These are phyloP conservation scores for Mus minutoides DNA, from an alignment of 2,797 vertebrate genomes.

Conservation along the genomic window DNA sequence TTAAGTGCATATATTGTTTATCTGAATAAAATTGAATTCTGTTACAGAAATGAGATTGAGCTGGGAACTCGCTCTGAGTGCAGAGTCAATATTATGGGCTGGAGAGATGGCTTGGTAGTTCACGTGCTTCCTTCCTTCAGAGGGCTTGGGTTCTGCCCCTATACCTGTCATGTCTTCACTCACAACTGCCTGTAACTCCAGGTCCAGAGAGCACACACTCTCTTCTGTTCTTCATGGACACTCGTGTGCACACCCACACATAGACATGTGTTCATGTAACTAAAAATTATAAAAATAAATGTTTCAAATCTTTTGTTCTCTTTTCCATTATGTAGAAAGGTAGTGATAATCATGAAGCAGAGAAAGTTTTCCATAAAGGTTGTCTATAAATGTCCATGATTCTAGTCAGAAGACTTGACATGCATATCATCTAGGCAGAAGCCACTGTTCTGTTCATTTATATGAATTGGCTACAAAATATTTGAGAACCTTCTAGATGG, in stretches of 20 bases:
- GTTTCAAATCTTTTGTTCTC: neutral
- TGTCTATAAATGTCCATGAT: slow-evolving; percentile 6
- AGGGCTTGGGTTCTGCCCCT: neutral
- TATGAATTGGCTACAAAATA: neutral
- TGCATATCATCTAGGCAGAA: neutral
- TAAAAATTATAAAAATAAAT: neutral
- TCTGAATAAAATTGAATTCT: slow-evolving; percentile 32
- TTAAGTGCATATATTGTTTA: neutral
- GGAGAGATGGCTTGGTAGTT: neutral
- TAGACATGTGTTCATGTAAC: neutral
- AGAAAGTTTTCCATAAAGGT: neutral
- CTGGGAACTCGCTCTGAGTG: neutral
- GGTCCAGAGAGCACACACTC: too few relatives aligned
- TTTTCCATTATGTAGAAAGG: neutral
- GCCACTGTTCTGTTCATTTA: neutral
- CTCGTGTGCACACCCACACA: neutral
- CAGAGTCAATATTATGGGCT: slow-evolving; percentile 2
- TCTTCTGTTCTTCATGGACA: neutral
- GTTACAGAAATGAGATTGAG: slow-evolving; percentile 41
- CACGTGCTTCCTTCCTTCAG: neutral
- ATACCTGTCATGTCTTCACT: neutral
- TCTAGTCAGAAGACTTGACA: neutral
- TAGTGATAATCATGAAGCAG: neutral
- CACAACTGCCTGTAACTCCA: neutral
- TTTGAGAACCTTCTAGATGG: neutral